A percentile compares a stretch with the other conserved stretches of the same genome.
These are phyloP conservation scores for Panopea generosa DNA, from an alignment of 2,888 invertebrate genomes.

Conservation along the genomic window DNA sequence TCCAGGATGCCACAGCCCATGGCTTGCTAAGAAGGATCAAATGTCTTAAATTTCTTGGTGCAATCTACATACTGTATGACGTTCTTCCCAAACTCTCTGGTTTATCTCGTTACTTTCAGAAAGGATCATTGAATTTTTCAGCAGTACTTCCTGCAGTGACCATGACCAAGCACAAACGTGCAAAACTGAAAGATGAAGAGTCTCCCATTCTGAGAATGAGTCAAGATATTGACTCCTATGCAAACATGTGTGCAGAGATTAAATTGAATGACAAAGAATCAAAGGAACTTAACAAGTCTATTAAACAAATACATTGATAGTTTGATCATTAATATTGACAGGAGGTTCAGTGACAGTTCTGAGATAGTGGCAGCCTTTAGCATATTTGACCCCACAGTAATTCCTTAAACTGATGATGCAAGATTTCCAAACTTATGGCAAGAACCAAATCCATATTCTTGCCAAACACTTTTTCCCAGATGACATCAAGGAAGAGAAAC, in stretches of 20 bases:
- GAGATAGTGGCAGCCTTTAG: conserved; percentile 3
- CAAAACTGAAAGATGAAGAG: neutral
- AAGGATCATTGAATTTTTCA: no score
- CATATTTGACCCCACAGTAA: conserved; percentile 1
- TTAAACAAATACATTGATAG: neutral
- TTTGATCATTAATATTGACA: no score
- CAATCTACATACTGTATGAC: neutral
- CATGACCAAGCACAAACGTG: neutral
- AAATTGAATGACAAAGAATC: neutral
- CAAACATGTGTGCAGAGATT: neutral
- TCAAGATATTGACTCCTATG: neutral
- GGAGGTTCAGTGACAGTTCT: no score
- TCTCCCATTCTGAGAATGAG: conserved; percentile 1
- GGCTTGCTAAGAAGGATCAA: neutral
- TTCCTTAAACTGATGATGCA: neutral
- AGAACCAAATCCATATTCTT: neutral
- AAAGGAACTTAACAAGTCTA: neutral
- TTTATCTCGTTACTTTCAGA: neutral
- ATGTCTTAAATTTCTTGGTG: conserved; percentile 1
- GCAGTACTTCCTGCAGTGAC: neutral
- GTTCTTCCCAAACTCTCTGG: conserved; percentile 1
- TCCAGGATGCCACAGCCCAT: neutral
- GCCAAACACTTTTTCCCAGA: neutral
- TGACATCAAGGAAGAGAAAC: neutral
- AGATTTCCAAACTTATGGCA: neutral